phyloP scores from a whole-genome alignment of 2,888 invertebrate genomes.

The Andrena chrysosceles region DNA sequence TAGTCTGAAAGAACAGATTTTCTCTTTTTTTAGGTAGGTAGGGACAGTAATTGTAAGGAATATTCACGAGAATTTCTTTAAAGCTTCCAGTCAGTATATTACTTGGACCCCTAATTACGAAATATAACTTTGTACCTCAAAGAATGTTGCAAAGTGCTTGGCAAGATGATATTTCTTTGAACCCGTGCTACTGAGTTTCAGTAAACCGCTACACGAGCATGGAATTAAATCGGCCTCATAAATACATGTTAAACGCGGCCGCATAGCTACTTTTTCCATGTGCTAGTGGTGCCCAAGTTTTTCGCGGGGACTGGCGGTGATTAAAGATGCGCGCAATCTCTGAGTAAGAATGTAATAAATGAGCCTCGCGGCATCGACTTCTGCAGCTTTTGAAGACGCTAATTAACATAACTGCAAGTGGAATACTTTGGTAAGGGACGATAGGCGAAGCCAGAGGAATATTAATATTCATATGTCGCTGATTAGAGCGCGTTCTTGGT shows the following conservation, averaged over 20 bases:
- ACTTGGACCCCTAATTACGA: too few relatives aligned
- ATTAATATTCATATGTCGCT: conserved; percentile 30
- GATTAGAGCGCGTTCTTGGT: conserved; percentile 3
- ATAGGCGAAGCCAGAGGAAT: neutral
- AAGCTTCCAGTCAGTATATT: too few relatives aligned
- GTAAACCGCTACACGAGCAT: too few relatives aligned
- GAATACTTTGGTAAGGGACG: conserved; percentile 13
- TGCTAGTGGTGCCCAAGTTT: neutral
- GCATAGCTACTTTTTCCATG: neutral
- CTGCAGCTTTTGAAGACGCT: conserved; percentile 1
- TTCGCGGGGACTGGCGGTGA: conserved; percentile 1
- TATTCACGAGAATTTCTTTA: too few relatives aligned
- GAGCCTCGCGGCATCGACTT: neutral
- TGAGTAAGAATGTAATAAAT: conserved; percentile 5
- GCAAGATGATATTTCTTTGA: too few relatives aligned
- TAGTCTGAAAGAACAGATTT: too few relatives aligned
- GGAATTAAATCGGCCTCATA: conserved; percentile 8
- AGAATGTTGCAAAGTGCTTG: too few relatives aligned
- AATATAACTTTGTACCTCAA: too few relatives aligned
- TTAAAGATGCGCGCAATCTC: conserved; percentile 33
- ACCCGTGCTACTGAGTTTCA: neutral
- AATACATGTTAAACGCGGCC: neutral
- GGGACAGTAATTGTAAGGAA: too few relatives aligned
- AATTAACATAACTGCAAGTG: conserved; percentile 29
- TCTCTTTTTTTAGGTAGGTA: too few relatives aligned